phyloP scores from a whole-genome alignment of 2,888 invertebrate species.

The Drosophila phalerata region DNA sequence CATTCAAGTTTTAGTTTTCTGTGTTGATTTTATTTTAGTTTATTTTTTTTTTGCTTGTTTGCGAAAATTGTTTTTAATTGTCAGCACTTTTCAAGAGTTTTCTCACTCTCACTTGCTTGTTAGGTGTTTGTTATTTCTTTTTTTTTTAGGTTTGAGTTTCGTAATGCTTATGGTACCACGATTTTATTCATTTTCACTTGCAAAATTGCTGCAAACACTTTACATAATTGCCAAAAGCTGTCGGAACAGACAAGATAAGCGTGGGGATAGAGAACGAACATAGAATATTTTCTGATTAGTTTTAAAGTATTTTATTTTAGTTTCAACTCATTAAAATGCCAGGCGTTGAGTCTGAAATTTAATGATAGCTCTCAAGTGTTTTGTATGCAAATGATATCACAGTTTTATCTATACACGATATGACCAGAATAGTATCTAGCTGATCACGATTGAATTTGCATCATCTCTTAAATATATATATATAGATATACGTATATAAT shows the following conservation, averaged over 20 bases:
- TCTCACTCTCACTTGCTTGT: conserved; percentile 7
- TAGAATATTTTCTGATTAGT: conserved; percentile 50
- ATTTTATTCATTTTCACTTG: conserved; percentile 79
- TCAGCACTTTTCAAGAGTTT: conserved; percentile 63
- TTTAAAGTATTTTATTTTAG: conserved; percentile 37
- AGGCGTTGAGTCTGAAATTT: conserved; percentile 33
- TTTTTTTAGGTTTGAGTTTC: conserved; percentile 33
- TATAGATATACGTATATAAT: conserved; percentile 15
- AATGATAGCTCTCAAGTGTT: conserved; percentile 44
- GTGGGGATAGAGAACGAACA: not conserved
- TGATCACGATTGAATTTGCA: conserved; percentile 65
- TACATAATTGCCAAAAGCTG: conserved; percentile 74
- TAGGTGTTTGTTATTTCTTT: conserved; percentile 10
- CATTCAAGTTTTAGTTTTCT: conserved; percentile 60
- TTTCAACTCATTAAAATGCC: conserved; percentile 62
- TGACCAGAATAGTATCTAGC: conserved; percentile 57
- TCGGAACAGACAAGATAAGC: conserved; percentile 6
- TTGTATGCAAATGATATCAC: conserved; percentile 70
- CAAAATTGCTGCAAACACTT: conserved; percentile 52
- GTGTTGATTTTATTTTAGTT: conserved; percentile 33
- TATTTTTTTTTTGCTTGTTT: conserved; percentile 11
- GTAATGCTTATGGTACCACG: conserved; percentile 71
- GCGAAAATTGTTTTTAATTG: conserved; percentile 68
- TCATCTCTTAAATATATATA: conserved; percentile 10
- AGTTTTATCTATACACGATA: conserved; percentile 28